Percentiles rank a stretch among this genome's conserved stretches.
Conservation (phyloP, 2,888 invertebrate genomes). For the Dolichopus griseipennis region DNA sequence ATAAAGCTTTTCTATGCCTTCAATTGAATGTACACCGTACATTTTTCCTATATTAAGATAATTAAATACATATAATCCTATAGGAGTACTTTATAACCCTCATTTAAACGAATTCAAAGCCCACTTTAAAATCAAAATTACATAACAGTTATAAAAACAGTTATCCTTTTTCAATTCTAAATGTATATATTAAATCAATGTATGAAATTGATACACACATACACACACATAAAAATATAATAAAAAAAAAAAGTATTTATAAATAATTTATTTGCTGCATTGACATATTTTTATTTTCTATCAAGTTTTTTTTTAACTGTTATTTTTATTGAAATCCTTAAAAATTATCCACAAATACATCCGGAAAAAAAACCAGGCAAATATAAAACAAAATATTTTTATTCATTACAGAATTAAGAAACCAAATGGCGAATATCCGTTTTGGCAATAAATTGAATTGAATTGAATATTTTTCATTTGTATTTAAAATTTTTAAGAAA, state of each 20-base stretch:
- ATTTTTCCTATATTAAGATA: too few relatives aligned
- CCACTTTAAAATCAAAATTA: too few relatives aligned
- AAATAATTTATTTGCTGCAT: slow-evolving; percentile 4
- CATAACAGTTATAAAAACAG: too few relatives aligned
- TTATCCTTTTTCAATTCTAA: too few relatives aligned
- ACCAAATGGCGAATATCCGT: background rate
- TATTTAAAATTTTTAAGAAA: background rate
- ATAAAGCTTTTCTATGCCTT: too few relatives aligned
- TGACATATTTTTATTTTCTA: background rate
- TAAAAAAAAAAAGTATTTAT: background rate
- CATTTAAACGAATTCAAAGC: too few relatives aligned
- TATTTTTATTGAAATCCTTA: background rate
- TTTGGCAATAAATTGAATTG: background rate
- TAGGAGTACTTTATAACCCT: too few relatives aligned
- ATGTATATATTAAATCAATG: too few relatives aligned
- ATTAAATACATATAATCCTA: too few relatives aligned
- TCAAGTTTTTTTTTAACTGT: background rate
- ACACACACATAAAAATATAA: background rate
- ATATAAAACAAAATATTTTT: too few relatives aligned
- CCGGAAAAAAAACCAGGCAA: background rate
- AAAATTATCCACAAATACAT: background rate
- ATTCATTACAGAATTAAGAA: background rate
- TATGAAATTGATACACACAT: too few relatives aligned
- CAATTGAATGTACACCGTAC: too few relatives aligned
- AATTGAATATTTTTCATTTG: background rate